phyloP scores from a whole-genome alignment of 2,888 invertebrate species.

The Choristoneura rosaceana region DNA sequence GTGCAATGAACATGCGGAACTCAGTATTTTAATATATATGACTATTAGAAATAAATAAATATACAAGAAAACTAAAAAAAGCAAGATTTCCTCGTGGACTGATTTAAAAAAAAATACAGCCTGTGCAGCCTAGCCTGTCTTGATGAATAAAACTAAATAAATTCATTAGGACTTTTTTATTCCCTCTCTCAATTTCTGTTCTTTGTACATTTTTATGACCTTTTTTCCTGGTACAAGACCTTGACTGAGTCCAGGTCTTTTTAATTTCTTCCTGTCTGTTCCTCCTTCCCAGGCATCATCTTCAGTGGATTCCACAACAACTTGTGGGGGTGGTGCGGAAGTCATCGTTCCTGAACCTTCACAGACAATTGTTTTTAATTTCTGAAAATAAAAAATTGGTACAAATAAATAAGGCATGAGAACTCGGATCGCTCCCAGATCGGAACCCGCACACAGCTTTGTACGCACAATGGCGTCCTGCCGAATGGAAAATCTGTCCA shows the following conservation, averaged over 20 bases:
- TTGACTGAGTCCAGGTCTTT: constrained; percentile 92
- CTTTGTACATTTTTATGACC: constrained; percentile 91
- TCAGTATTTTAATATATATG: no score
- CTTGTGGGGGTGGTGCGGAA: constrained; percentile 65
- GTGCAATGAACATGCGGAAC: no score
- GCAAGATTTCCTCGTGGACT: no score
- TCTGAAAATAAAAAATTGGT: constrained; percentile 59
- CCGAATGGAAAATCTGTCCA: no score
- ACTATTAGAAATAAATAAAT: no score
- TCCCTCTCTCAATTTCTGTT: constrained; percentile 83
- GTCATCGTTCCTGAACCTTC: constrained; percentile 74
- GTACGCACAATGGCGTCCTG: no score
- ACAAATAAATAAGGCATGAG: no score
- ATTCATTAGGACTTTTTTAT: constrained; percentile 57
- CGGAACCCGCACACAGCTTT: no score
- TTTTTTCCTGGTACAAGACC: constrained; percentile 93
- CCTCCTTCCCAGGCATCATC: constrained; percentile 82
- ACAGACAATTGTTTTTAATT: constrained; percentile 73
- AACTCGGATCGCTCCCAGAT: no score
- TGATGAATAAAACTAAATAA: constrained; percentile 15
- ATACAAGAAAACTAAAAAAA: no score
- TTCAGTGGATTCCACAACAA: constrained; percentile 65
- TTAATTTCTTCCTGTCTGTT: constrained; percentile 86
- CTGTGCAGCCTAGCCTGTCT: background rate
- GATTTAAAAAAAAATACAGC: no score